Conservation (phyloP, 2,888 invertebrate species). For the Athrips mouffetella region DNA sequence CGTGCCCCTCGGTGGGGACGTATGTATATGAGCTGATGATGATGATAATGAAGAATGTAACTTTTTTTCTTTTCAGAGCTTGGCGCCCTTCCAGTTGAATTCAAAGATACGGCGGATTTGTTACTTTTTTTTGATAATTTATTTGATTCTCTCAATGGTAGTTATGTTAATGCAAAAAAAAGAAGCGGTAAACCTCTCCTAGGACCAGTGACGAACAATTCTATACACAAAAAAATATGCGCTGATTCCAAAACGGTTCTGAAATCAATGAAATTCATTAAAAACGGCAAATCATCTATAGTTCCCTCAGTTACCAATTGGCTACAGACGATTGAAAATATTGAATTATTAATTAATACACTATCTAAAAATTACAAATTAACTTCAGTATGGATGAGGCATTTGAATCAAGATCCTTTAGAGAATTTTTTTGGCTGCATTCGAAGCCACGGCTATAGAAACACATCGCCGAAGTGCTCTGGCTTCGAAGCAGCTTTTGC, state of each 20-base stretch:
- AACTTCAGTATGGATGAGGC: slow-evolving; percentile 15
- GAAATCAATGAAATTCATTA: slow-evolving; percentile 22
- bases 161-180: slow-evolving; percentile 16
- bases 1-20: no score
- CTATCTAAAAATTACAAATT: slow-evolving; percentile 3
- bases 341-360: not conserved
- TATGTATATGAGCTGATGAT: no score
- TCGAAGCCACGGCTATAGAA: slow-evolving; percentile 17
- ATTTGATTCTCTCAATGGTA: slow-evolving; percentile 25
- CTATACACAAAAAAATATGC: slow-evolving; percentile 17
- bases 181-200: slow-evolving; percentile 16
- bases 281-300: not conserved
- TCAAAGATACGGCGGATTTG: slow-evolving; percentile 20
- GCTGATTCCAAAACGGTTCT: slow-evolving; percentile 8
- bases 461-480: slow-evolving; percentile 11
- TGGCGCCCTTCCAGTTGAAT: no score
- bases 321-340: slow-evolving; percentile 20
- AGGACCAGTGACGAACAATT: slow-evolving; percentile 19
- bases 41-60: no score
- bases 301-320: slow-evolving; percentile 25
- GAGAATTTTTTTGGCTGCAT: slow-evolving; percentile 16
- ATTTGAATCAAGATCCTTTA: slow-evolving; percentile 16
- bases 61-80: no score
- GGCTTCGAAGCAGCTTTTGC: slow-evolving; percentile 19
- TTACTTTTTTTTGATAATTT: slow-evolving; percentile 21